These are phyloP conservation scores for Microtus richardsoni DNA, from an alignment of 2,113 vertebrate genomes.

Conservation along the genomic window DNA sequence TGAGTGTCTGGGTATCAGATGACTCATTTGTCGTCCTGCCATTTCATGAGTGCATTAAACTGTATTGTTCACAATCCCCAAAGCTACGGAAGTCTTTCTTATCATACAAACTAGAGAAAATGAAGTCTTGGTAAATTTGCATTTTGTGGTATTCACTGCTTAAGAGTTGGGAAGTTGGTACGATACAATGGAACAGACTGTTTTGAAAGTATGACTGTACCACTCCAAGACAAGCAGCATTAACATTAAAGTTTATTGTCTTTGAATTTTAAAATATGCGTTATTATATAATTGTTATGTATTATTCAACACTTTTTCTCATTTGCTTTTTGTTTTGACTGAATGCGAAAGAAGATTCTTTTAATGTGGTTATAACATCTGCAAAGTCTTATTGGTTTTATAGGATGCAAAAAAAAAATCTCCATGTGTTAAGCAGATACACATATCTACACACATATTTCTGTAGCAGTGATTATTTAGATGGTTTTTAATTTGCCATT, in stretches of 20 bases:
- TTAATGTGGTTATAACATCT: not conserved
- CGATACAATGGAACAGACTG: not conserved
- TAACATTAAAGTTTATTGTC: not conserved
- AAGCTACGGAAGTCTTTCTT: conserved; percentile 41
- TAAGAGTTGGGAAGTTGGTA: conserved; percentile 51
- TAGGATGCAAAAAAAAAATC: not conserved
- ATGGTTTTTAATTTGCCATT: not conserved
- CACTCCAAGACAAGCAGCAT: conserved; percentile 5
- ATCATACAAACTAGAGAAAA: conserved; percentile 26
- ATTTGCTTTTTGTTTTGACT: not conserved
- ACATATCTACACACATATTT: not conserved
- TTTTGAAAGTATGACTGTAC: conserved; percentile 3
- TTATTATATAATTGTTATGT: conserved; percentile 15
- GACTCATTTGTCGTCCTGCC: conserved; percentile 56
- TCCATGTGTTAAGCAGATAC: not conserved
- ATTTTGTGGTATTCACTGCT: conserved; percentile 12
- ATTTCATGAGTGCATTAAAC: conserved; percentile 35
- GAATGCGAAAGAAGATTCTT: not conserved
- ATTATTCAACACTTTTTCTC: not conserved
- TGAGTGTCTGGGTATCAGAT: conserved; percentile 52
- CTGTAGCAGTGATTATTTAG: not conserved
- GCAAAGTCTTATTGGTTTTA: conserved; percentile 36
- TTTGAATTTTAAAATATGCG: not conserved
- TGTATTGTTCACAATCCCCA: conserved; percentile 51
- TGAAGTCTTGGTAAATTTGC: not conserved